These are phyloP conservation scores for Drosophila melanosoma DNA, from an alignment of 2,888 invertebrate species.

Conservation along the genomic window DNA sequence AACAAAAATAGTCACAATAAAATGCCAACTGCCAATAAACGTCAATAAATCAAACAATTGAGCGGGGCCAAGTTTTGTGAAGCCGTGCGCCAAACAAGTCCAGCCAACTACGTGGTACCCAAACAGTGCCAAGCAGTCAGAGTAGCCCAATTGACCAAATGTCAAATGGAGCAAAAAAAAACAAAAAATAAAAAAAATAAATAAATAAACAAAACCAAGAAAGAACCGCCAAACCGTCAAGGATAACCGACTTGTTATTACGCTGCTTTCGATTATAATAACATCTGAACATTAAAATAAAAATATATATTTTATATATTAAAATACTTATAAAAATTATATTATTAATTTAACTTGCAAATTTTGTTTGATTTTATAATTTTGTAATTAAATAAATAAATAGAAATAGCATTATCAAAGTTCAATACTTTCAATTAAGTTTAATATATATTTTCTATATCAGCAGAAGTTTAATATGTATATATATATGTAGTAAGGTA, in stretches of 20 bases:
- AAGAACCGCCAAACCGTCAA: neutral
- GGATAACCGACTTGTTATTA: neutral
- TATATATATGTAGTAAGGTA: too few relatives aligned
- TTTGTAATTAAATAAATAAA: neutral
- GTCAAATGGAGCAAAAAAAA: neutral
- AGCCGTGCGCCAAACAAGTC: conserved; percentile 73
- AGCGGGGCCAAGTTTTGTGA: conserved; percentile 69
- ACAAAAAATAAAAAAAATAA: too few relatives aligned
- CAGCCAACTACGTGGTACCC: conserved; percentile 42
- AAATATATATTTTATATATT: too few relatives aligned
- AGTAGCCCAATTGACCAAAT: conserved; percentile 14
- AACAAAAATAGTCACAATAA: conserved; percentile 71
- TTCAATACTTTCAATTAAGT: neutral
- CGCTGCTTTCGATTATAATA: neutral
- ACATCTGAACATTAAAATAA: neutral
- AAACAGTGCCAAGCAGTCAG: conserved; percentile 19
- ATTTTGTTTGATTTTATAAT: too few relatives aligned
- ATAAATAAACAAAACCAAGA: neutral
- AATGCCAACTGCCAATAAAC: conserved; percentile 80
- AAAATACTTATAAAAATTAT: neutral
- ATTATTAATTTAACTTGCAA: neutral
- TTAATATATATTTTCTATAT: neutral
- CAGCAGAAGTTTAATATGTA: neutral
- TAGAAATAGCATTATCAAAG: neutral
- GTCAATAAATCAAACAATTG: conserved; percentile 79